Evolutionary conservation across 2,888 invertebrate genomes (phyloP).

Genomic region (Nomada ruficornis): DNA sequence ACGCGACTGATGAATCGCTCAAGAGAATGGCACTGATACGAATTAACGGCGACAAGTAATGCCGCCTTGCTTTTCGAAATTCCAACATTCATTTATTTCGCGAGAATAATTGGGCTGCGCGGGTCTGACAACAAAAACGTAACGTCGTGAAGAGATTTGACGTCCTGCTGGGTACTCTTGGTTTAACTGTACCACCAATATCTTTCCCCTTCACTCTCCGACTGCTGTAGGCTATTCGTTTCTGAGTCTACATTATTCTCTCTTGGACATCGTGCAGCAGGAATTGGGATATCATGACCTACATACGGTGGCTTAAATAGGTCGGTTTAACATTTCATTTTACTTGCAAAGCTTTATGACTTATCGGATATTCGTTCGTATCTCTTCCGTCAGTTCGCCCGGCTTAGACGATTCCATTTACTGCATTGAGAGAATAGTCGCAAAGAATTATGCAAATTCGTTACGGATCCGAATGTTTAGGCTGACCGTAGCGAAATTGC

Average conservation of each 20-base stretch:
- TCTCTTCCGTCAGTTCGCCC: slow-evolving; percentile 30
- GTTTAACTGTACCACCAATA: slow-evolving; percentile 62
- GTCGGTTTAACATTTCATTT: slow-evolving; percentile 68
- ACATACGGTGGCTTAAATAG: slow-evolving; percentile 54
- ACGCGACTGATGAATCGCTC: slow-evolving; percentile 51
- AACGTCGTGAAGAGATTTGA: slow-evolving; percentile 37
- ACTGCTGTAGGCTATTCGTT: slow-evolving; percentile 42
- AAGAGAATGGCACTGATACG: slow-evolving; percentile 52
- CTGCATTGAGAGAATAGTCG: too few relatives aligned
- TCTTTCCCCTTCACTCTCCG: slow-evolving; percentile 48
- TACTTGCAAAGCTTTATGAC: slow-evolving; percentile 56
- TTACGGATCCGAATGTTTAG: slow-evolving; percentile 7
- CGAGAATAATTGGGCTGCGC: slow-evolving; percentile 25
- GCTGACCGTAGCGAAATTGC: slow-evolving; percentile 18
- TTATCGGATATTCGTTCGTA: slow-evolving; percentile 53
- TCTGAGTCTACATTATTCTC: slow-evolving; percentile 31
- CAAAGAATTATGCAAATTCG: slow-evolving; percentile 4
- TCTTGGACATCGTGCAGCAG: slow-evolving; percentile 47
- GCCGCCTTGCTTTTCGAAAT: slow-evolving; percentile 24
- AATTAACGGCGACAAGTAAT: slow-evolving; percentile 47
- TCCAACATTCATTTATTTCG: slow-evolving; percentile 44
- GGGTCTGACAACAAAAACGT: slow-evolving; percentile 29
- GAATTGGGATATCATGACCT: slow-evolving; percentile 56
- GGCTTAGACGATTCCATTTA: neutral
- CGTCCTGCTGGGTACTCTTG: slow-evolving; percentile 30